These are phyloP conservation scores for Rhabdomys pumilio DNA, from an alignment of 2,797 vertebrate genomes.

Conservation along the genomic window DNA sequence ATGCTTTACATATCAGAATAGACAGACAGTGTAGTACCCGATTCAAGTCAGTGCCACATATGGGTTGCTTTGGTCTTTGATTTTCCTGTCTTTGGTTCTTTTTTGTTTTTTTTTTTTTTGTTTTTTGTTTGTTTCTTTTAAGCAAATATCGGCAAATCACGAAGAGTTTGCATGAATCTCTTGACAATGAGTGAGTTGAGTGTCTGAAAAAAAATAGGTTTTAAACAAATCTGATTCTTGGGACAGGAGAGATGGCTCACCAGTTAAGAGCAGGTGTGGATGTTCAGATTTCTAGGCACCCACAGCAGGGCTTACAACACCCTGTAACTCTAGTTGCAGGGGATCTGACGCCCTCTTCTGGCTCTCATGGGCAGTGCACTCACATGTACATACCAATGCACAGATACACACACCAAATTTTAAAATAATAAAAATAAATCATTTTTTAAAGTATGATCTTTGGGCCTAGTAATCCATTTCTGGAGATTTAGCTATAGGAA, in stretches of 20 bases:
- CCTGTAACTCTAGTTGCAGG: background rate
- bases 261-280: background rate
- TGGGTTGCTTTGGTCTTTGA: background rate
- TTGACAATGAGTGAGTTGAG: constrained; percentile 10
- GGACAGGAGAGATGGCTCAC: background rate
- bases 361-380: background rate
- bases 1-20: background rate
- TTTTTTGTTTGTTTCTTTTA: background rate
- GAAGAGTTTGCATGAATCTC: background rate
- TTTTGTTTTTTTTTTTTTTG: background rate
- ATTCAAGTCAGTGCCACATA: background rate
- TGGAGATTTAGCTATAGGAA: background rate
- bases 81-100: background rate
- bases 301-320: background rate
- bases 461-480: background rate
- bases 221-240: constrained; percentile 31
- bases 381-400: too few relatives aligned
- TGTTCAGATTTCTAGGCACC: background rate
- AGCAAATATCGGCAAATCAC: background rate
- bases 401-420: background rate
- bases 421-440: background rate
- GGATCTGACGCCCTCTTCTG: background rate
- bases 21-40: background rate
- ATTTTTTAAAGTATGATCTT: background rate
- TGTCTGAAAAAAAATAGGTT: background rate